Percentiles rank a stretch among this genome's conserved stretches.
phyloP scores from a whole-genome alignment of 2,888 invertebrate genomes.

The Schizaphis graminum region DNA sequence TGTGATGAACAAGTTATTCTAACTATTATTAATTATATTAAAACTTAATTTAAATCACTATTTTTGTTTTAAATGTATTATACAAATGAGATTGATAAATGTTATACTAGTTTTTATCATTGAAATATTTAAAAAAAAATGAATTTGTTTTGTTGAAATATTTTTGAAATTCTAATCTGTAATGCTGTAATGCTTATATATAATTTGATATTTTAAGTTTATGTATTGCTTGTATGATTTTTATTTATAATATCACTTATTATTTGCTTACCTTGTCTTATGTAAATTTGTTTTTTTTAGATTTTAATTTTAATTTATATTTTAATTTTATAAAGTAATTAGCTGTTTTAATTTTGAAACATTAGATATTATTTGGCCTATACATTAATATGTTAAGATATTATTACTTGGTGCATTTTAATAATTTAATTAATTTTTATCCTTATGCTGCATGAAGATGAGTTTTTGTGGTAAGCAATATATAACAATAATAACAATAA shows the following conservation, averaged over 20 bases:
- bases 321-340: conserved; percentile 2
- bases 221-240: conserved; percentile 16
- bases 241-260: conserved; percentile 17
- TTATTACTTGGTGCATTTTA: conserved; percentile 61
- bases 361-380: conserved; percentile 37
- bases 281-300: conserved; percentile 11
- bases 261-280: conserved; percentile 32
- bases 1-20: background rate
- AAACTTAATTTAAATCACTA: conserved; percentile 8
- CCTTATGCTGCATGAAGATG: conserved; percentile 63
- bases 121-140: background rate
- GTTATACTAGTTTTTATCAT: background rate
- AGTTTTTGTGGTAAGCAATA: conserved; percentile 62
- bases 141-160: background rate
- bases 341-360: conserved; percentile 13
- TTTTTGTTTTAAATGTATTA: conserved; percentile 13
- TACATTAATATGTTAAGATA: conserved; percentile 50
- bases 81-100: background rate
- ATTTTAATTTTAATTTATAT: background rate
- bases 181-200: conserved; percentile 23
- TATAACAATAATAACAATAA: conserved; percentile 34
- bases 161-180: conserved; percentile 25
- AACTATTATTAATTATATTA: conserved; percentile 15
- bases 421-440: conserved; percentile 57
- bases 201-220: conserved; percentile 25